A percentile compares a stretch with the other conserved stretches of the same genome.
phyloP scores from a whole-genome alignment of 2,113 vertebrate genomes.

The Epinephelus cyanopodus region DNA sequence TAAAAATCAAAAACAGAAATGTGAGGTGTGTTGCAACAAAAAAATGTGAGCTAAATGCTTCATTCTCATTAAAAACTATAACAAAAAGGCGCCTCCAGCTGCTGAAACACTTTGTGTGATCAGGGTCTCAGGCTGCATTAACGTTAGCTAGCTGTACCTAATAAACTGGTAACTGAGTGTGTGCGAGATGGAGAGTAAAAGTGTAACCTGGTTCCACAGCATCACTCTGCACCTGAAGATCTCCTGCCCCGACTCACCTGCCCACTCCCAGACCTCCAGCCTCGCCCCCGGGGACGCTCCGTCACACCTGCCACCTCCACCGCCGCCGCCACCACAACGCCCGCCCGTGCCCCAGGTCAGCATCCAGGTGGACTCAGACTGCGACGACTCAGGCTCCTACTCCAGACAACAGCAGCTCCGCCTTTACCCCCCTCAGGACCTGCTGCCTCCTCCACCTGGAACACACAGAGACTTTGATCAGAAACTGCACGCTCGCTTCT shows the following conservation, averaged over 20 bases:
- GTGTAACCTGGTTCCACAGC: conserved; percentile 76
- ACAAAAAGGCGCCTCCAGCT: too few relatives aligned
- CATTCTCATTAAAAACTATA: too few relatives aligned
- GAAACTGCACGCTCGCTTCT: conserved; percentile 20
- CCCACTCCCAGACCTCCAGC: conserved; percentile 73
- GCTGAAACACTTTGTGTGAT: too few relatives aligned
- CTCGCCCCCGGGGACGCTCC: conserved; percentile 56
- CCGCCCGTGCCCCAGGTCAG: conserved; percentile 87
- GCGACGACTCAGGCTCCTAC: conserved; percentile 81
- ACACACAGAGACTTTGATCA: conserved; percentile 5
- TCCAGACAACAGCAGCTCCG: conserved; percentile 24
- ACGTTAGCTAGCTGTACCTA: too few relatives aligned
- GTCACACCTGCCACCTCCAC: conserved; percentile 50
- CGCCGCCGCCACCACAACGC: conserved; percentile 34
- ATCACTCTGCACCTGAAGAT: conserved; percentile 94
- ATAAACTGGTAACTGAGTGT: background rate
- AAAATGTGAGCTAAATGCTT: too few relatives aligned
- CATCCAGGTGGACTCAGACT: conserved; percentile 90
- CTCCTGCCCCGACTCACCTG: conserved; percentile 88
- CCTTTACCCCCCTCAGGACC: background rate
- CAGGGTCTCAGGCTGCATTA: too few relatives aligned
- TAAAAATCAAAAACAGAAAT: too few relatives aligned
- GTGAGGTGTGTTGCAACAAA: too few relatives aligned
- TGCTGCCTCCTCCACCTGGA: background rate
- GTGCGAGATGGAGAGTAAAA: conserved; percentile 12